These are phyloP conservation scores for Linnaemya vulpina DNA, from an alignment of 2,888 invertebrate species.

Conservation along the genomic window DNA sequence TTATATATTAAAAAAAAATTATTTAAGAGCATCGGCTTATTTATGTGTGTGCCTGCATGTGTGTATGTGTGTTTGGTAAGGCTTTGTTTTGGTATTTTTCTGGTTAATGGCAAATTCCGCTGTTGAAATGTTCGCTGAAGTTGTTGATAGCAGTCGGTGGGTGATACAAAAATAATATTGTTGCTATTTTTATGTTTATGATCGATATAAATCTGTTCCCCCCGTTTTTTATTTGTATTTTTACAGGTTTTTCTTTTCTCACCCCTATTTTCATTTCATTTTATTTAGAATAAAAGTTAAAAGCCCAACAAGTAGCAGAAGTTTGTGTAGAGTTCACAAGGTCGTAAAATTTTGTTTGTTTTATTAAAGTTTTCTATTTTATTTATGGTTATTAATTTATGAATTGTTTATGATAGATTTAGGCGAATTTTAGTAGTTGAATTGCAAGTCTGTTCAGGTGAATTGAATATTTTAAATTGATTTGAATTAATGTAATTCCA, in stretches of 20 bases:
- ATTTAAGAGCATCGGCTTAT: neutral
- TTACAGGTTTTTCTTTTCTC: neutral
- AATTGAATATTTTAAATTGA: neutral
- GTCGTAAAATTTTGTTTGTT: constrained; percentile 65
- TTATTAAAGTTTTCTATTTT: constrained; percentile 55
- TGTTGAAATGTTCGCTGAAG: neutral
- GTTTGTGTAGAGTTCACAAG: constrained; percentile 48
- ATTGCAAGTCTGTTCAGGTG: neutral
- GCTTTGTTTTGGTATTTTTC: neutral
- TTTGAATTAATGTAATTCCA: neutral
- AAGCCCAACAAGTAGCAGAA: constrained; percentile 20
- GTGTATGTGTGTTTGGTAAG: neutral
- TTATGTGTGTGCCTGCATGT: neutral
- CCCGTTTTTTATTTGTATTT: constrained; percentile 17
- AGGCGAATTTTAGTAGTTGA: neutral
- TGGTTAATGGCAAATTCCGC: neutral
- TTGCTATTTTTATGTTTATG: constrained; percentile 45
- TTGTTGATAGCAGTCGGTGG: constrained; percentile 39
- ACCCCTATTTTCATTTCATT: neutral
- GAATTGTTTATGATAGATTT: constrained; percentile 60
- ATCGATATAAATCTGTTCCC: constrained; percentile 41
- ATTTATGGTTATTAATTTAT: constrained; percentile 58
- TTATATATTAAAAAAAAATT: neutral
- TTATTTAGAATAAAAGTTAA: constrained; percentile 30
- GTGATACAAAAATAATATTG: constrained; percentile 26